A percentile compares a stretch with the other conserved stretches of the same genome.
These are phyloP conservation scores for Neotoxoptera formosana DNA, from an alignment of 1,140 invertebrate species.

Conservation along the genomic window DNA sequence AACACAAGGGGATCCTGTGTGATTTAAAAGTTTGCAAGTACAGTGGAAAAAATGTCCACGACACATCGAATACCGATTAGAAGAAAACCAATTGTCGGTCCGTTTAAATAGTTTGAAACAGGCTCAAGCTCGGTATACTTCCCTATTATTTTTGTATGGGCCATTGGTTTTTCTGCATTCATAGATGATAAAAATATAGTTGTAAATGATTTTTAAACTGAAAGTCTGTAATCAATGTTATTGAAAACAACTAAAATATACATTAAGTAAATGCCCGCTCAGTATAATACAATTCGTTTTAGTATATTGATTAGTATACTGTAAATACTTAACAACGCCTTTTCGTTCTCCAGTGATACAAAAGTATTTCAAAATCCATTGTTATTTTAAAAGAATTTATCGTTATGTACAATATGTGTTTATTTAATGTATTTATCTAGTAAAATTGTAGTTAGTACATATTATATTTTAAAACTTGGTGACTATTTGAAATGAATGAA, in stretches of 20 bases:
- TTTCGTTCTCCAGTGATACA: neutral
- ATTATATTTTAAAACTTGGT: too few relatives aligned
- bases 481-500: too few relatives aligned
- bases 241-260: neutral
- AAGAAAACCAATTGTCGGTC: slow-evolving; percentile 32
- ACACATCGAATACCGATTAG: slow-evolving; percentile 18
- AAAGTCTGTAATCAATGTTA: neutral
- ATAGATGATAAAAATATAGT: neutral
- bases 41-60: neutral
- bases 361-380: too few relatives aligned
- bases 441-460: too few relatives aligned
- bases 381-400: too few relatives aligned
- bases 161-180: neutral
- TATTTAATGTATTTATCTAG: too few relatives aligned
- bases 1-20: neutral
- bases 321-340: neutral
- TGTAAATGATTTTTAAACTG: neutral
- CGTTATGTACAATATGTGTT: too few relatives aligned
- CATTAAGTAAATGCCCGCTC: neutral
- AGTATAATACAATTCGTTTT: too few relatives aligned
- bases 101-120: neutral
- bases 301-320: neutral
- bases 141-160: neutral
- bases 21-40: slow-evolving; percentile 40
- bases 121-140: neutral